Evolutionary conservation across 1,140 invertebrate genomes (phyloP).

Genomic region (Venustaconcha ellipsiformis): DNA sequence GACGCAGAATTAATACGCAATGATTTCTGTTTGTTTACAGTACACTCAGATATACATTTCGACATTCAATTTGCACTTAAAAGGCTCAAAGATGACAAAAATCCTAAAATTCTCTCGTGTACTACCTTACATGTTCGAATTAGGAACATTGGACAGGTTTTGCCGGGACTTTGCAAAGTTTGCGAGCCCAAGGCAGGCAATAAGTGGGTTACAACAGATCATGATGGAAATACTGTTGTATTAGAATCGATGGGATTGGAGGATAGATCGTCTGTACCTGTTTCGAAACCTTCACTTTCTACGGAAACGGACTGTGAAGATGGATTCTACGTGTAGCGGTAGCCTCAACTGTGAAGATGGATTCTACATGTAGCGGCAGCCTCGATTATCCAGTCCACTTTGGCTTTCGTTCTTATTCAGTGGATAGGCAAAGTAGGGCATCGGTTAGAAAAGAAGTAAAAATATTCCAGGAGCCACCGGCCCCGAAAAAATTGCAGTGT

Average conservation of each 20-base stretch:
- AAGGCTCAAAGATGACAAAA: slow-evolving; percentile 34
- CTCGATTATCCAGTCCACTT: too few relatives aligned
- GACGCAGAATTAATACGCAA: slow-evolving; percentile 49
- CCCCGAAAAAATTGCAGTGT: too few relatives aligned
- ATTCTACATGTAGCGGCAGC: too few relatives aligned
- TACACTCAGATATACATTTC: slow-evolving; percentile 52
- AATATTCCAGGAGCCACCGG: too few relatives aligned
- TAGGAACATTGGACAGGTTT: slow-evolving; percentile 51
- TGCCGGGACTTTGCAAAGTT: slow-evolving; percentile 60
- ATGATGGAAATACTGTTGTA: slow-evolving; percentile 57
- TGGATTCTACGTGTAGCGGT: too few relatives aligned
- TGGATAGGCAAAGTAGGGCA: too few relatives aligned
- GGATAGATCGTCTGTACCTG: too few relatives aligned
- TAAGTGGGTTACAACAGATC: slow-evolving; percentile 58
- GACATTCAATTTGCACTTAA: slow-evolving; percentile 64
- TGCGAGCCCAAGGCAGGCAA: slow-evolving; percentile 56
- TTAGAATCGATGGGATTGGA: slow-evolving; percentile 41
- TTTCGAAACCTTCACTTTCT: too few relatives aligned
- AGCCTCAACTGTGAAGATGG: too few relatives aligned
- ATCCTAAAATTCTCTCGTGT: slow-evolving; percentile 36
- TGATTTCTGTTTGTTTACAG: slow-evolving; percentile 62
- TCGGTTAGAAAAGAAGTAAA: too few relatives aligned
- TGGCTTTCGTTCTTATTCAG: too few relatives aligned
- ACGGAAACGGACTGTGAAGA: too few relatives aligned
- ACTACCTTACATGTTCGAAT: slow-evolving; percentile 55